Evolutionary conservation across 2,797 vertebrate genomes (phyloP), one percentile per base, ranked within the genome.

Genomic region (Agapornis canus): DNA sequence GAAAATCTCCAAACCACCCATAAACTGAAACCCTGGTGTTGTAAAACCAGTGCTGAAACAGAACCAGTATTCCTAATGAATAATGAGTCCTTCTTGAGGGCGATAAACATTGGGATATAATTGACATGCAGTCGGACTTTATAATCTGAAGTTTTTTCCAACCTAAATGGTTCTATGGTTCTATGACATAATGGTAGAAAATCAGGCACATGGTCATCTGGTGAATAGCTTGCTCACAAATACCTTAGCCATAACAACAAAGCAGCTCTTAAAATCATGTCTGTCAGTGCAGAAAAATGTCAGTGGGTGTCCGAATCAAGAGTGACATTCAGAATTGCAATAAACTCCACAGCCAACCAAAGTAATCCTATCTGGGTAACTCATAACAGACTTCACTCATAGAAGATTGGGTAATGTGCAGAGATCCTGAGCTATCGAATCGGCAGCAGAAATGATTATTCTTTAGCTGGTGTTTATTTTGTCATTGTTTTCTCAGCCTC

Each of bases 401-500:
- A 64, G 43, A 3, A 0, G 69, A 19, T 42, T 76, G 4, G 0
- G 52, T 39, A 82, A 78, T 13, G 82, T 49, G 79, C 49, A 86
- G 69, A 81, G 94, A 91, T 75, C 85, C 76, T 86, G 82, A 96
- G 76, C 45, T 89, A 63, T 93, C 39, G 20, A n/a, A 88, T 45
- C 2, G 0, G 56, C 1, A 6, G 69, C 76, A 90, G 77, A 92
- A 91, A 88, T 65, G 0, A 96, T 96, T 96, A 95, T 92, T 88
- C 76, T 96, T 95, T 72, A 85, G 52, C 65, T 21, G 7, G 79
- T 75, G 85, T 94, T 95, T 95, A 86, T 94, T 95, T 91, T 92
- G 89, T 95, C 91, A 91, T 92, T 91, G 94, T 93, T 96, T 96
- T 72, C 90, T 90, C 69, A 75, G 69, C 69, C 52, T 86, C 72